A percentile compares a stretch with the other conserved stretches of the same genome.
These are phyloP conservation scores for Eretmochelys imbricata DNA, from an alignment of 2,113 vertebrate genomes.

Conservation along the genomic window DNA sequence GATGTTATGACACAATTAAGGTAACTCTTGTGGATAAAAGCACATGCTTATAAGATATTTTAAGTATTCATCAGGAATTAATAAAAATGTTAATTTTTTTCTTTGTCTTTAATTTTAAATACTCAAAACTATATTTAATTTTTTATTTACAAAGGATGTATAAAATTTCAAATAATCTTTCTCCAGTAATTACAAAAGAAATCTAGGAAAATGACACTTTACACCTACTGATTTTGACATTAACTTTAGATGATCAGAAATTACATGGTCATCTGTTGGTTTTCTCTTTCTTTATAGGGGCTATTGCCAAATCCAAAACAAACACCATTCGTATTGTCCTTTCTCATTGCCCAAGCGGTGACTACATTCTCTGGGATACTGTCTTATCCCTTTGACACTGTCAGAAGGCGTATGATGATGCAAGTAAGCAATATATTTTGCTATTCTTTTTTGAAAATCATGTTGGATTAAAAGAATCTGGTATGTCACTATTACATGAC, in stretches of 20 bases:
- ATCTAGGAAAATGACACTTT: not conserved
- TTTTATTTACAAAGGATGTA: not conserved
- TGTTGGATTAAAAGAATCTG: not conserved
- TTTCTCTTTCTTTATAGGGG: slow-evolving; percentile 46
- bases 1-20: slow-evolving; percentile 71
- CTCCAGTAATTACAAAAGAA: not conserved
- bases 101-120: not conserved
- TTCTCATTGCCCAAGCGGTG: slow-evolving; percentile 72
- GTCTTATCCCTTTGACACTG: slow-evolving; percentile 73
- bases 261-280: not conserved
- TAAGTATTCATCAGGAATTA: not conserved
- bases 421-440: slow-evolving; percentile 55
- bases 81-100: not conserved
- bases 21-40: slow-evolving; percentile 39
- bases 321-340: slow-evolving; percentile 62
- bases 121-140: not conserved
- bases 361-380: slow-evolving; percentile 70
- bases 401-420: slow-evolving; percentile 73
- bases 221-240: not conserved
- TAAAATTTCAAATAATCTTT: not conserved
- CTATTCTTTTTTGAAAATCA: not conserved
- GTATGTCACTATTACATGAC: not conserved
- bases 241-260: not conserved
- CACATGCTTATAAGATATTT: not conserved
- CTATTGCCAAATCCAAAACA: slow-evolving; percentile 73